These are phyloP conservation scores for Phaedon cochleariae DNA, from an alignment of 2,888 invertebrate genomes.

Conservation along the genomic window DNA sequence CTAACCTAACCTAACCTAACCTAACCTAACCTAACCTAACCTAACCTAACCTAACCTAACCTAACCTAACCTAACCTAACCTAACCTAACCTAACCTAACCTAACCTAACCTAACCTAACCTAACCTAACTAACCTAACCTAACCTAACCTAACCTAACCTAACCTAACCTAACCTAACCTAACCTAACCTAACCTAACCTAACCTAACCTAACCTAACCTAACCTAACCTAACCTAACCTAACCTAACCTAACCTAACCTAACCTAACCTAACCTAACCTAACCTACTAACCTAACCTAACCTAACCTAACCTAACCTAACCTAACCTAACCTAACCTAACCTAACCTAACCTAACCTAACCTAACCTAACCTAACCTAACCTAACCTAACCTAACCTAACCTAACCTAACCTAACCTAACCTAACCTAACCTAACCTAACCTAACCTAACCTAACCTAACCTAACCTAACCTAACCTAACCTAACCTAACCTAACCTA, in stretches of 20 bases:
- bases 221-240: slow-evolving; percentile 23
- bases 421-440: slow-evolving; percentile 37
- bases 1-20: no score
- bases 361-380: slow-evolving; percentile 23
- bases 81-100: no score
- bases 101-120: slow-evolving; percentile 21
- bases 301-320: slow-evolving; percentile 23
- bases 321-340: slow-evolving; percentile 21
- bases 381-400: slow-evolving; percentile 34
- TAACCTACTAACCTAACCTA: slow-evolving; percentile 19
- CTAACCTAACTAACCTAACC: slow-evolving; percentile 25
- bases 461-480: slow-evolving; percentile 5
- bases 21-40: no score
- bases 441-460: slow-evolving; percentile 31
- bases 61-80: no score
- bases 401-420: slow-evolving; percentile 35
- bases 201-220: slow-evolving; percentile 18
- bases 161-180: neutral
- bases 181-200: slow-evolving; percentile 15
- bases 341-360: slow-evolving; percentile 21
- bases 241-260: slow-evolving; percentile 25
- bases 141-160: slow-evolving; percentile 8
- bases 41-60: no score
- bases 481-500: no score
- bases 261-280: slow-evolving; percentile 24